These are phyloP conservation scores for Eucriotettix oculatus DNA, from an alignment of 2,888 invertebrate genomes.

Conservation along the genomic window DNA sequence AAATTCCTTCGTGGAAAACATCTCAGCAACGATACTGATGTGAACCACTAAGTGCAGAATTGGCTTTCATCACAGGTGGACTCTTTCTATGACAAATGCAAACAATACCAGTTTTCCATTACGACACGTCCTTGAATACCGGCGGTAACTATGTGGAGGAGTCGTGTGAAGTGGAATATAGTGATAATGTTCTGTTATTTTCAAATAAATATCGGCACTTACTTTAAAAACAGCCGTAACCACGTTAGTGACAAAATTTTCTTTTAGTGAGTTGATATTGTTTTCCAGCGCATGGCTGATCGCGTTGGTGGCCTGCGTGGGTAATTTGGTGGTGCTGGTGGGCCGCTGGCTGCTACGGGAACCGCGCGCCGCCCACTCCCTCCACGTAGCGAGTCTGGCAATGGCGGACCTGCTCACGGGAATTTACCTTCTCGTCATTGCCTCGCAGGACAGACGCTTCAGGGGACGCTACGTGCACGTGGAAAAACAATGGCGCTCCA, in stretches of 20 bases:
- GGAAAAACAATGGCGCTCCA: slow-evolving; percentile 39
- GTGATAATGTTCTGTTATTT: too few relatives aligned
- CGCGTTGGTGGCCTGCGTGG: slow-evolving; percentile 37
- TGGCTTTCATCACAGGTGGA: too few relatives aligned
- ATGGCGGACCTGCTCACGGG: slow-evolving; percentile 46
- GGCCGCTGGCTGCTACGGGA: slow-evolving; percentile 35
- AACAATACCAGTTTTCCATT: too few relatives aligned
- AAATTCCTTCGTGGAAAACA: too few relatives aligned
- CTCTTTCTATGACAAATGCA: too few relatives aligned
- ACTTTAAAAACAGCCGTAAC: too few relatives aligned
- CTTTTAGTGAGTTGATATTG: slow-evolving; percentile 2
- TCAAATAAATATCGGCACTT: too few relatives aligned
- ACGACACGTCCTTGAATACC: too few relatives aligned
- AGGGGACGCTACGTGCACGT: slow-evolving; percentile 37
- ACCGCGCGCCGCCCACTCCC: slow-evolving; percentile 37
- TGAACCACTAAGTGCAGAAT: too few relatives aligned
- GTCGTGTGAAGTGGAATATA: too few relatives aligned
- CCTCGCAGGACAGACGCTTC: slow-evolving; percentile 32
- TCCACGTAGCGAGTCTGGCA: slow-evolving; percentile 43
- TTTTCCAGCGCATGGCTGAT: slow-evolving; percentile 40
- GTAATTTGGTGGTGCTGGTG: slow-evolving; percentile 37
- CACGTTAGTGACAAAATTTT: background rate
- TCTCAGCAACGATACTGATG: too few relatives aligned
- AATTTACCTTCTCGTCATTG: slow-evolving; percentile 39
- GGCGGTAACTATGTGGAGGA: too few relatives aligned